Evolutionary conservation across 2,888 invertebrate genomes (phyloP).

Genomic region (Bembecia ichneumoniformis): DNA sequence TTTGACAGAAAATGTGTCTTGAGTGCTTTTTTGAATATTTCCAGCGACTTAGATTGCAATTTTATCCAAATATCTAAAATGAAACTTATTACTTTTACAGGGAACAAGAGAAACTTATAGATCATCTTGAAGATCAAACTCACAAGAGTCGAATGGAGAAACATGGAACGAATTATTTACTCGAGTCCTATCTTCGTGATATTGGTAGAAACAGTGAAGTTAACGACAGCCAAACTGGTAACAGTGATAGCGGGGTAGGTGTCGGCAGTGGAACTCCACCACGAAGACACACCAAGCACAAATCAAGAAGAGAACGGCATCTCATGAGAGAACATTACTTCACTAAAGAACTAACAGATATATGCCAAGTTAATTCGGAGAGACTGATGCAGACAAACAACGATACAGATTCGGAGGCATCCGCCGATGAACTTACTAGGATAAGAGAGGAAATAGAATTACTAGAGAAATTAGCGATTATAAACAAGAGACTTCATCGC

Average conservation of each 20-base stretch:
- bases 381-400: conserved; percentile 52
- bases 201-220: conserved; percentile 56
- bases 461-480: conserved; percentile 79
- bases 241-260: conserved; percentile 79
- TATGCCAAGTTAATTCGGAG: conserved; percentile 67
- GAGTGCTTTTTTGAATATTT: too few relatives aligned
- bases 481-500: conserved; percentile 80
- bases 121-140: conserved; percentile 82
- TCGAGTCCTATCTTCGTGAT: conserved; percentile 80
- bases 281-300: conserved; percentile 66
- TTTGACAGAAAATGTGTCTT: too few relatives aligned
- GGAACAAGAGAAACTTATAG: conserved; percentile 84
- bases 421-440: conserved; percentile 68
- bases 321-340: conserved; percentile 70
- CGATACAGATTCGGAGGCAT: conserved; percentile 65
- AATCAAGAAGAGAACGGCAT: conserved; percentile 66
- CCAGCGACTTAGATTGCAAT: too few relatives aligned
- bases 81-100: conserved; percentile 33
- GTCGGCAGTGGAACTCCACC: conserved; percentile 76
- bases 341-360: conserved; percentile 66
- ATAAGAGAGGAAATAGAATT: conserved; percentile 79
- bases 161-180: conserved; percentile 83
- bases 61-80: too few relatives aligned
- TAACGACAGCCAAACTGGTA: conserved; percentile 74
- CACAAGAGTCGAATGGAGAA: conserved; percentile 81